Percentiles rank a stretch among this genome's conserved stretches.
Conservation (phyloP, 2,888 invertebrate species). For the Tillus elongatus region DNA sequence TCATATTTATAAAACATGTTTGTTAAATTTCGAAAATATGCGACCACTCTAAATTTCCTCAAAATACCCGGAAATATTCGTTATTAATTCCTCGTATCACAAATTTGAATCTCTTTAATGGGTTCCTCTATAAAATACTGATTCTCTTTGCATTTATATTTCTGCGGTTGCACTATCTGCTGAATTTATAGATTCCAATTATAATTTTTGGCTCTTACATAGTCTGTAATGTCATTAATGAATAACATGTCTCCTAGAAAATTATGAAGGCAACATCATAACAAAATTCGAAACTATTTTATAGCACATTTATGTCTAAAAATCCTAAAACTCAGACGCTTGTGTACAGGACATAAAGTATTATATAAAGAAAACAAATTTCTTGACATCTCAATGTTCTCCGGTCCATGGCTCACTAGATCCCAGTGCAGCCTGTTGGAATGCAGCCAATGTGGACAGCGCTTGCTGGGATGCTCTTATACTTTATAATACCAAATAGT, state of each 20-base stretch:
- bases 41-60: no score
- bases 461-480: slow-evolving; percentile 30
- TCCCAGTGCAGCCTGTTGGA: slow-evolving; percentile 35
- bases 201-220: slow-evolving; percentile 33
- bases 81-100: no score
- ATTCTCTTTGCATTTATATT: no score
- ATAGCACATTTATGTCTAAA: slow-evolving; percentile 24
- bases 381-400: slow-evolving; percentile 16
- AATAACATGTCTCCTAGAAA: slow-evolving; percentile 18
- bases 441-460: slow-evolving; percentile 33
- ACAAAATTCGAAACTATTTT: slow-evolving; percentile 26
- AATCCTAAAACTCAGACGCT: slow-evolving; percentile 19
- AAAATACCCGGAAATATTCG: no score
- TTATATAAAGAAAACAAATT: slow-evolving; percentile 19
- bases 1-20: no score
- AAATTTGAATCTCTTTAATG: no score
- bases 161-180: no score
- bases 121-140: no score
- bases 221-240: slow-evolving; percentile 28
- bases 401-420: slow-evolving; percentile 23
- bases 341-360: slow-evolving; percentile 24
- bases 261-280: slow-evolving; percentile 30
- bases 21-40: no score
- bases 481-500: slow-evolving; percentile 29
- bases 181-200: no score